Evolutionary conservation across 2,797 vertebrate species (phyloP), one percentile per base, ranked within the genome.

Genomic region (Tadarida brasiliensis): DNA sequence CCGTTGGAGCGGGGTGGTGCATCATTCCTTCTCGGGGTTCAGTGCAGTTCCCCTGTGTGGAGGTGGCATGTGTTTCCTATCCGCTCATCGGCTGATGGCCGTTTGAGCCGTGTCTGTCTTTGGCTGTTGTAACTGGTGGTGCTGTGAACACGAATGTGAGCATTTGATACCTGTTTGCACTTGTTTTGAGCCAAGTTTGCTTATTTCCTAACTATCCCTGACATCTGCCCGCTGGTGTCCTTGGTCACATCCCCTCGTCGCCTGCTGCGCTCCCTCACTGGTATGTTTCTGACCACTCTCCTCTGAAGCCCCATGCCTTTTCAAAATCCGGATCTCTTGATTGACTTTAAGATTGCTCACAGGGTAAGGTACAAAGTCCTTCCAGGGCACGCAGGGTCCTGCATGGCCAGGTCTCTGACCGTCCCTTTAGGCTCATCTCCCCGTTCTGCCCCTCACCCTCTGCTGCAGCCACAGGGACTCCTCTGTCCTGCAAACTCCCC

Each of bases 31-130:
- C 19, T 1, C 0, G 7, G 0, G 11, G 57, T 28, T 68, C 67
- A 6, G 6, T 20, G 17, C 33, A 39, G 24, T 24, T 59, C 20
- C 20, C 0, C 7, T 2, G n/a, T 20, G 0, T 51, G 17, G 65
- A 49, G 30, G 8, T 1, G 14, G 22, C 51, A 22, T 2, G 0
- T 4, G 17, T 0, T 30, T 26, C 35, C 20, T 15, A 2, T 70
- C 26, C 26, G 1, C 15, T 33, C 35, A 0, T 80, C 35, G 19
- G 0, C 11, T 28, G 30, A 12, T 3, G 22, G 81, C 65, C 59
- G 33, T 39, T 33, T 73, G 71, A 7, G 14, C 20, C 4, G 7
- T 19, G 85, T 70, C 67, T 24, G 0, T 51, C 51, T 54, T 11
- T 5, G 8, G 57, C 56, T 57, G 0, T 16, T 33, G n/a, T n/a